Conservation (phyloP, 2,797 vertebrate genomes). For the Strix occidentalis region DNA sequence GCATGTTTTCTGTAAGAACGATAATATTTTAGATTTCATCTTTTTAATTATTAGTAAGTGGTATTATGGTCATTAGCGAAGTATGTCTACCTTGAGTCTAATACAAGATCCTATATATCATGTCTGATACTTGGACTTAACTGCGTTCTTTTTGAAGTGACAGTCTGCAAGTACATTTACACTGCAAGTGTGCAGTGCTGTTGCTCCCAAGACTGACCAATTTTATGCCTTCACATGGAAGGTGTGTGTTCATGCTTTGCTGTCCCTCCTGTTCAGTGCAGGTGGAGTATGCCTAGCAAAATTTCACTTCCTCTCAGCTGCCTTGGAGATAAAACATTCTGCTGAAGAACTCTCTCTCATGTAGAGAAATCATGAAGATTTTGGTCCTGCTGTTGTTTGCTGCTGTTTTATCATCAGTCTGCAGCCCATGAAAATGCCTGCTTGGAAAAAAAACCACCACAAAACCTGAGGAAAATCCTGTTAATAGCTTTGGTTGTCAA, state of each 20-base stretch:
- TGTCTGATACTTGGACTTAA: not conserved
- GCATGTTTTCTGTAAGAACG: not conserved
- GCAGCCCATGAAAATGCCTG: not conserved
- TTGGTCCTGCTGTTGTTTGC: not conserved
- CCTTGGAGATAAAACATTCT: not conserved
- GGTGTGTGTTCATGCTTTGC: not conserved
- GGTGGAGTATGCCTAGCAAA: not conserved
- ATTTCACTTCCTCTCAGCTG: not conserved
- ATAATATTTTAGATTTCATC: not conserved
- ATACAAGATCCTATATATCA: not conserved
- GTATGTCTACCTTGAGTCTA: not conserved
- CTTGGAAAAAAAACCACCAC: not conserved
- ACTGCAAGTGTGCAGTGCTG: not conserved
- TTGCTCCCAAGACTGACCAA: not conserved
- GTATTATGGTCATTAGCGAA: not conserved
- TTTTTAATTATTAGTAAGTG: not conserved
- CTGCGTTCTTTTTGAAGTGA: not conserved
- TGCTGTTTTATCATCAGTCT: not conserved
- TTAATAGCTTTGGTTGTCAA: not conserved
- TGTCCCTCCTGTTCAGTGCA: accelerated
- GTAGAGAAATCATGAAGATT: not conserved
- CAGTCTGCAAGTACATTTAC: not conserved
- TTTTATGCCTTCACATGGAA: not conserved
- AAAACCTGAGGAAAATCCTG: not conserved
- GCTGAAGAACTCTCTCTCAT: not conserved